These are phyloP conservation scores for Papio anubis DNA, from an alignment of 2,113 vertebrate species.

Conservation along the genomic window DNA sequence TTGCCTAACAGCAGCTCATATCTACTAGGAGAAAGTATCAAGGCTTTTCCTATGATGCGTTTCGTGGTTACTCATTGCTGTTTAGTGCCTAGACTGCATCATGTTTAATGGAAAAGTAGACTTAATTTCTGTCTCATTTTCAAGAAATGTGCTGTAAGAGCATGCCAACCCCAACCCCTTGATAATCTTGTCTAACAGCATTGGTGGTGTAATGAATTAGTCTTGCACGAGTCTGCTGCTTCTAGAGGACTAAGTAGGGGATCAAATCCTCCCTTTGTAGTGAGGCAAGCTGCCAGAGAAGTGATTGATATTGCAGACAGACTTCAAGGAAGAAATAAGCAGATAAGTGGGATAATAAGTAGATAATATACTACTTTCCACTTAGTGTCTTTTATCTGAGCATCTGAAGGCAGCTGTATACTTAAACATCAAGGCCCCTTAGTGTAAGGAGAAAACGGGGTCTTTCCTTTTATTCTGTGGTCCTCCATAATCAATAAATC, in stretches of 20 bases:
- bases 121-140: slow-evolving; percentile 49
- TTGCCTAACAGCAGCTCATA: neutral
- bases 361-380: slow-evolving; percentile 64
- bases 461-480: neutral
- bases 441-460: neutral
- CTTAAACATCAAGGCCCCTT: slow-evolving; percentile 44
- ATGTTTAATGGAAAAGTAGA: neutral
- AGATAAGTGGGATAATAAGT: slow-evolving; percentile 61
- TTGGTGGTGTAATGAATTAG: slow-evolving; percentile 50
- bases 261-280: slow-evolving; percentile 62
- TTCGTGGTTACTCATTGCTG: neutral
- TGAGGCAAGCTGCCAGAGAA: slow-evolving; percentile 59
- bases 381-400: slow-evolving; percentile 63
- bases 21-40: neutral
- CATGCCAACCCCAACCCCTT: neutral
- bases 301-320: slow-evolving; percentile 69
- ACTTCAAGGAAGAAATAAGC: slow-evolving; percentile 66
- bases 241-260: slow-evolving; percentile 29
- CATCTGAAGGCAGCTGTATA: slow-evolving; percentile 52
- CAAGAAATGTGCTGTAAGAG: neutral
- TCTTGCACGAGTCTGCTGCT: slow-evolving; percentile 26
- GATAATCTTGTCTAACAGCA: neutral
- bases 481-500: slow-evolving; percentile 14
- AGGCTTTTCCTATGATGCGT: neutral
- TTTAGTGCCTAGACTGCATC: neutral